phyloP scores from a whole-genome alignment of 2,797 vertebrate genomes.

The Scarus forsteni region DNA sequence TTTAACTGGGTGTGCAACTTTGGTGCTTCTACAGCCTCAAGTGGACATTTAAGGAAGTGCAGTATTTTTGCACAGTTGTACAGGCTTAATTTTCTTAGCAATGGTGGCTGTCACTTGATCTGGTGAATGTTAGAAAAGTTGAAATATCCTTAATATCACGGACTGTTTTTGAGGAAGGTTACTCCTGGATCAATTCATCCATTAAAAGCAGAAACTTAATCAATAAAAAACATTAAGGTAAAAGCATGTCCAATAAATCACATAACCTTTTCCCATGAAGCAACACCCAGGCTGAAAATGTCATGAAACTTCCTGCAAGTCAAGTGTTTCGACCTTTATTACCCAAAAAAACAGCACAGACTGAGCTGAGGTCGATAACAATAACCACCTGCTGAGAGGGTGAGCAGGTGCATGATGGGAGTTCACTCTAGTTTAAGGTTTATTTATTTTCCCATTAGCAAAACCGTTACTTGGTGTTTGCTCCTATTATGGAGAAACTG shows the following conservation, averaged over 20 bases:
- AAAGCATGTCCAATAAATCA: not conserved
- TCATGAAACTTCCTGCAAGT: slow-evolving; percentile 15
- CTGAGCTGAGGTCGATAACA: slow-evolving; percentile 16
- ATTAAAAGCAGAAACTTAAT: not conserved
- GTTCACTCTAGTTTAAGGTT: slow-evolving; percentile 10
- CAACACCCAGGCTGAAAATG: slow-evolving; percentile 23
- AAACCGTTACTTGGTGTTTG: slow-evolving; percentile 6
- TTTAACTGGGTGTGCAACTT: no score
- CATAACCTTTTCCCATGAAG: not conserved
- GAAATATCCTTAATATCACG: slow-evolving; percentile 1
- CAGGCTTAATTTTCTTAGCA: no score
- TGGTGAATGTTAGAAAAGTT: no score
- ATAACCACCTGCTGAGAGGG: slow-evolving; percentile 14
- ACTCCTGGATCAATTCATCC: slow-evolving; percentile 7
- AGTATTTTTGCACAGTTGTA: no score
- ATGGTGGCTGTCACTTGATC: no score
- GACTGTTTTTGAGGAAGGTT: slow-evolving; percentile 17
- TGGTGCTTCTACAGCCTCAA: no score
- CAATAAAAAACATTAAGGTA: not conserved
- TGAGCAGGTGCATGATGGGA: slow-evolving; percentile 11
- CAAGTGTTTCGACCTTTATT: slow-evolving; percentile 22
- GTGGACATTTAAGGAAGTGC: no score
- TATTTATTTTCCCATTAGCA: slow-evolving; percentile 23
- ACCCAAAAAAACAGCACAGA: not conserved
- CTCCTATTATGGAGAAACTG: slow-evolving; percentile 16